A percentile compares a stretch with the other conserved stretches of the same genome.
Evolutionary conservation across 2,113 vertebrate genomes (phyloP).

Genomic region (Gambusia holbrooki): DNA sequence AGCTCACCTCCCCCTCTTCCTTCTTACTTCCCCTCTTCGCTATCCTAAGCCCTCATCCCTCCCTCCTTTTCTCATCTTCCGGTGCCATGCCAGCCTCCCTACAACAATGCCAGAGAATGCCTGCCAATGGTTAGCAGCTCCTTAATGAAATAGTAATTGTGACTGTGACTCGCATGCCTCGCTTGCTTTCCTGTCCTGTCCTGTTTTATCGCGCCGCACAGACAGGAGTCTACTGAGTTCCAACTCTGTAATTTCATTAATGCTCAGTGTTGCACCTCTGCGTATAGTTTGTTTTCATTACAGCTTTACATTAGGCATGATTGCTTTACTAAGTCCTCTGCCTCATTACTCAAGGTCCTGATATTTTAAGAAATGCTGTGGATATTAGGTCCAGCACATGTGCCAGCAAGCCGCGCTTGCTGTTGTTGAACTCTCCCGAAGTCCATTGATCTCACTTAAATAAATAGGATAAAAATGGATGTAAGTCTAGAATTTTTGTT

Average conservation of each 20-base stretch:
- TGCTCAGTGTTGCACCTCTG: conserved; percentile 59
- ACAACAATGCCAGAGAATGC: conserved; percentile 59
- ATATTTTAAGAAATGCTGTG: conserved; percentile 16
- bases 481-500: conserved; percentile 29
- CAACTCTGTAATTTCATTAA: conserved; percentile 64
- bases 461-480: conserved; percentile 29
- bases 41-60: conserved; percentile 21
- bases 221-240: conserved; percentile 58
- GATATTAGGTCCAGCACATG: conserved; percentile 5
- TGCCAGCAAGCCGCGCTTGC: conserved; percentile 8
- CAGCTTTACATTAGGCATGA: conserved; percentile 50
- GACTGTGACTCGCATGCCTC: conserved; percentile 71
- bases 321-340: conserved; percentile 25
- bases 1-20: conserved; percentile 43
- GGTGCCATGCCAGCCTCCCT: conserved; percentile 57
- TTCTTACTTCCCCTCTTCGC: conserved; percentile 24
- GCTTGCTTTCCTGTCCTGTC: conserved; percentile 62
- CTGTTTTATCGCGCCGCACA: conserved; percentile 61
- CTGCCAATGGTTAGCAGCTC: conserved; percentile 65
- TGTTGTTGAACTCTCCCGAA: conserved; percentile 15
- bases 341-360: conserved; percentile 28
- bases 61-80: conserved; percentile 29
- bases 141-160: conserved; percentile 81
- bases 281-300: conserved; percentile 67
- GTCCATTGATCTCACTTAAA: conserved; percentile 30